A percentile compares a stretch with the other conserved stretches of the same genome.
phyloP scores from a whole-genome alignment of 1,140 invertebrate species.

The Monochamus saltuarius region DNA sequence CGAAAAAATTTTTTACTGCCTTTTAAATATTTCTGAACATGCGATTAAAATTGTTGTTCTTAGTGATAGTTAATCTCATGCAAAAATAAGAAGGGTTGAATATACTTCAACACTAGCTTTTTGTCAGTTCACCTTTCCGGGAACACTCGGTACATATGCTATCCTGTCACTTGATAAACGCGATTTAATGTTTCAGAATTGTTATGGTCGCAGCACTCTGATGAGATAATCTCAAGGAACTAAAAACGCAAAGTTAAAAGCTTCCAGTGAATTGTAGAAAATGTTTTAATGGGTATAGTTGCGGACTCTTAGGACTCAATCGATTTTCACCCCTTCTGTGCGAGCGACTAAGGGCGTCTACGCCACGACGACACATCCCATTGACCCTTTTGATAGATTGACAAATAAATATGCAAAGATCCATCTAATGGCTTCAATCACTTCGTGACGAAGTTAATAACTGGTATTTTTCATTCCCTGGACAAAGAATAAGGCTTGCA shows the following conservation, averaged over 20 bases:
- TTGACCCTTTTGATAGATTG: constrained; percentile 37
- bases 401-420: constrained; percentile 38
- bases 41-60: no score
- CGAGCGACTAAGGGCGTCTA: constrained; percentile 23
- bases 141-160: no score
- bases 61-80: no score
- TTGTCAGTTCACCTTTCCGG: no score
- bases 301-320: constrained; percentile 18
- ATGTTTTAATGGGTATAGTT: constrained; percentile 34
- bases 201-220: no score
- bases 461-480: constrained; percentile 24
- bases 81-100: no score
- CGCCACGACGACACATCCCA: constrained; percentile 24
- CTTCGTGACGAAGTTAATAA: constrained; percentile 13
- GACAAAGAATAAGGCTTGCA: constrained; percentile 15
- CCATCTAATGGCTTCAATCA: constrained; percentile 21
- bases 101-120: no score
- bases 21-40: no score
- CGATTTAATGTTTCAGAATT: no score
- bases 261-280: constrained; percentile 37
- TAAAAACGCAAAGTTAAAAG: constrained; percentile 34
- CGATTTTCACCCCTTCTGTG: constrained; percentile 31
- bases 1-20: no score
- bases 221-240: no score
- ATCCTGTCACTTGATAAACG: no score